Evolutionary conservation across 2,113 vertebrate genomes (phyloP), one percentile per base, ranked within the genome.

Genomic region (Aspiorhynchus laticeps): DNA sequence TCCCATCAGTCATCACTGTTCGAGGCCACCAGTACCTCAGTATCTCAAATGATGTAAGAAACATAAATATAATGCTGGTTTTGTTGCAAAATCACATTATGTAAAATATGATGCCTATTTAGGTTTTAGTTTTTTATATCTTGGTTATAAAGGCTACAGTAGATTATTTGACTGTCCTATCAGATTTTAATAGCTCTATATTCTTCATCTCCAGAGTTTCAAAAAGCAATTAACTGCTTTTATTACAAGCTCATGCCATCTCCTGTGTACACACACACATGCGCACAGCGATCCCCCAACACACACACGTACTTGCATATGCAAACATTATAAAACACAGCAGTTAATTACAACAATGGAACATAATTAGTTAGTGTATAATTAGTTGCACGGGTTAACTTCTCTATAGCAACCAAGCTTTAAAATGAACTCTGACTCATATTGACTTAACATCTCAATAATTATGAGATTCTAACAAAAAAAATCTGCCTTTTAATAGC

Each of bases 261-360:
- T 88, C 75, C 28, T 59, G 91, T 87, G 91, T 90, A 90, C 90
- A 90, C 90, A 91, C 90, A 80, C 36, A 85, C 69, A 67, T 80
- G 43, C 77, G 38, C 28, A 88, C 80, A 86, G 87, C 78, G 88
- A 76, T 85, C 88, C 88, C 89, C 41, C 43, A 79, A 73, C 85
- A 90, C 86, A 87, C 89, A 81, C 84, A 88, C 85, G 43, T 87
- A 83, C 84, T 63, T 67, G 88, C 59, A 91, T 87, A 85, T 89
- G 86, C 80, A 93, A 90, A 92, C 78, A 87, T 87, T 80, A 36
- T 80, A 77, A 85, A 74, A 83, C 85, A 75, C 74, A 84, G 75
- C 80, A 84, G 71, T 56, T 89, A 89, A 88, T 89, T 89, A 87
- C 75, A 82, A 85, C 77, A 87, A 61, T 41, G 78, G 38, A 71